These are phyloP conservation scores for Subanguina moxae DNA, from an alignment of 1,140 invertebrate genomes.

Conservation along the genomic window DNA sequence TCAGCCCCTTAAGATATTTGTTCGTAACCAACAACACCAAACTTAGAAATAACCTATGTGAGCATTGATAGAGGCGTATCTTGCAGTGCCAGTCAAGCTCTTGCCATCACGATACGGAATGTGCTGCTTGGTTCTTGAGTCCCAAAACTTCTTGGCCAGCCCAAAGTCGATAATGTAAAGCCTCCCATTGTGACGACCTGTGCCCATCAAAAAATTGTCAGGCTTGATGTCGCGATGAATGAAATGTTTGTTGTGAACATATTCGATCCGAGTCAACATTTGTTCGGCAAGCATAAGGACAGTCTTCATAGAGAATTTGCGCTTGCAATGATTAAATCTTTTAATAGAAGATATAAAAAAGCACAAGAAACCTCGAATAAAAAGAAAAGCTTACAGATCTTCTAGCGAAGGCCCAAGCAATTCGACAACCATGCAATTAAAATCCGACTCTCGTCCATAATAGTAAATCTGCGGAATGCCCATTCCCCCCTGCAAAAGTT, in stretches of 20 bases:
- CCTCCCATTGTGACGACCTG: slow-evolving; percentile 85
- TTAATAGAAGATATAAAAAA: slow-evolving; percentile 2
- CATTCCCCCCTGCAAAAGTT: slow-evolving; percentile 81
- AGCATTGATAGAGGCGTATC: slow-evolving; percentile 64
- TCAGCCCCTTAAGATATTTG: slow-evolving; percentile 23
- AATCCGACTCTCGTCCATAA: slow-evolving; percentile 82
- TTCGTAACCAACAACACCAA: neutral
- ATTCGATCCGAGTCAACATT: slow-evolving; percentile 70
- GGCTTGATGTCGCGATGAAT: slow-evolving; percentile 67
- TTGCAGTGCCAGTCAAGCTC: slow-evolving; percentile 63
- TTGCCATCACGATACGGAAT: slow-evolving; percentile 79
- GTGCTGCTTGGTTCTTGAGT: slow-evolving; percentile 76
- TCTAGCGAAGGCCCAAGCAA: slow-evolving; percentile 88
- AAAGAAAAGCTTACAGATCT: slow-evolving; percentile 69
- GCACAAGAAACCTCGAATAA: slow-evolving; percentile 64
- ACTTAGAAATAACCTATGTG: slow-evolving; percentile 58
- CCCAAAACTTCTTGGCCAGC: slow-evolving; percentile 87
- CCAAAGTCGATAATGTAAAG: slow-evolving; percentile 94
- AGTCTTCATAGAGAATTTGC: slow-evolving; percentile 45
- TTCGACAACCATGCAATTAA: slow-evolving; percentile 93
- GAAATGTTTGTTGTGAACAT: slow-evolving; percentile 67
- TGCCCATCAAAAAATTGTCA: slow-evolving; percentile 67
- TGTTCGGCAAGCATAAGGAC: slow-evolving; percentile 93
- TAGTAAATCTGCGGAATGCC: slow-evolving; percentile 89
- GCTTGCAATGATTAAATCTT: neutral